Conservation (phyloP, 2,113 vertebrate genomes). For the Empidonax alnorum region DNA sequence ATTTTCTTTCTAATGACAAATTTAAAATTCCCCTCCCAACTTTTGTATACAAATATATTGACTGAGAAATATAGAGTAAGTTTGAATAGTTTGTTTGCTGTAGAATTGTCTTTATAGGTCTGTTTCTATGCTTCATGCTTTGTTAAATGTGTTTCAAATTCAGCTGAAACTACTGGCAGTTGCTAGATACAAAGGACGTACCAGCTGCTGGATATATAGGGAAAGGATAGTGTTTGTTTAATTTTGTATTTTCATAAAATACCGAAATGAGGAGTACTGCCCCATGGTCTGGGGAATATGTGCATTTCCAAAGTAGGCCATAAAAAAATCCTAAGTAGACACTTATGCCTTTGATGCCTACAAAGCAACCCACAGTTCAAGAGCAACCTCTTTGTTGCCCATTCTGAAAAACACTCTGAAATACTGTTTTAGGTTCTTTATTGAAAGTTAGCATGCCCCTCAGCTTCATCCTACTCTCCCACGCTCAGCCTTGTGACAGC, state of each 20-base stretch:
- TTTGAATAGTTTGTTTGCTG: constrained; percentile 31
- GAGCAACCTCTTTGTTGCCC: background rate
- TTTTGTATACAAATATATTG: background rate
- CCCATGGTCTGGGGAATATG: background rate
- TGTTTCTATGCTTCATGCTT: constrained; percentile 15
- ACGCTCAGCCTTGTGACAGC: background rate
- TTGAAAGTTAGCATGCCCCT: background rate
- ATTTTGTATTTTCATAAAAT: background rate
- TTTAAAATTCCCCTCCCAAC: background rate
- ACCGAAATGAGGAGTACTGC: background rate
- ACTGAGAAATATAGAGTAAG: background rate
- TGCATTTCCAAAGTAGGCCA: background rate
- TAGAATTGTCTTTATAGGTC: constrained; percentile 21
- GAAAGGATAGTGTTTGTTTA: background rate
- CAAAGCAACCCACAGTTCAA: background rate
- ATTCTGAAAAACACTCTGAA: background rate
- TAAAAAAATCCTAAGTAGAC: background rate
- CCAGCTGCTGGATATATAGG: background rate
- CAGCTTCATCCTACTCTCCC: background rate
- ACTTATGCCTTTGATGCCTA: background rate
- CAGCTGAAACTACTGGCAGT: background rate
- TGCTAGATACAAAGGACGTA: background rate
- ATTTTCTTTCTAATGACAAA: constrained; percentile 5
- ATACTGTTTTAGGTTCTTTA: background rate
- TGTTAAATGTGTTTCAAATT: constrained; percentile 29